phyloP scores from a whole-genome alignment of 2,797 vertebrate species.

The Cygnus olor region DNA sequence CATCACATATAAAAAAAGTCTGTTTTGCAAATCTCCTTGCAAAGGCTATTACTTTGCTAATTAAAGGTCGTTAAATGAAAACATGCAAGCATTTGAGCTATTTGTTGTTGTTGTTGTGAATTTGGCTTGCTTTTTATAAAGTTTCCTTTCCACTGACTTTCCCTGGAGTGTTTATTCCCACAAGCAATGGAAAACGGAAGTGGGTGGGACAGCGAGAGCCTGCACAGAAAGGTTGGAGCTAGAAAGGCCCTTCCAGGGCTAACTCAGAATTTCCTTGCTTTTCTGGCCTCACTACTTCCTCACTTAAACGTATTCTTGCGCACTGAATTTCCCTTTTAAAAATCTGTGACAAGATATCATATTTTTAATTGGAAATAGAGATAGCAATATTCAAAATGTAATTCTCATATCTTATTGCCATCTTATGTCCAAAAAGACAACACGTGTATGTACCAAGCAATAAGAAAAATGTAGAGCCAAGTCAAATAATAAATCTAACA shows the following conservation, averaged over 20 bases:
- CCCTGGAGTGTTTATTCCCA: slow-evolving; percentile 52
- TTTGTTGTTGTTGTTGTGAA: slow-evolving; percentile 52
- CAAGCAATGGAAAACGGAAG: slow-evolving; percentile 56
- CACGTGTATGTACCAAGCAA: not conserved
- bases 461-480: slow-evolving; percentile 51
- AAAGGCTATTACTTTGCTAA: slow-evolving; percentile 65
- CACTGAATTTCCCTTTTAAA: slow-evolving; percentile 65
- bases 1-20: slow-evolving; percentile 39
- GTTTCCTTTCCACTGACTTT: slow-evolving; percentile 59
- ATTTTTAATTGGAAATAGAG: slow-evolving; percentile 59
- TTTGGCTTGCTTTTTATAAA: slow-evolving; percentile 58
- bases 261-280: slow-evolving; percentile 47
- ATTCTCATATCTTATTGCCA: slow-evolving; percentile 50
- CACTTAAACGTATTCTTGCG: slow-evolving; percentile 36
- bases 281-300: slow-evolving; percentile 24
- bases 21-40: slow-evolving; percentile 48
- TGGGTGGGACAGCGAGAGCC: not conserved
- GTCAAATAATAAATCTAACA: slow-evolving; percentile 47
- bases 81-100: slow-evolving; percentile 31
- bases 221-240: not conserved
- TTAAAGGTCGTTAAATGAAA: slow-evolving; percentile 63
- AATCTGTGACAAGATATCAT: slow-evolving; percentile 45
- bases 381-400: slow-evolving; percentile 42
- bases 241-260: not conserved
- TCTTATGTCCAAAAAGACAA: slow-evolving; percentile 60